Evolutionary conservation across 2,888 invertebrate genomes (phyloP), one percentile per base, ranked within the genome.

Genomic region (Cosmorhoe ocellata): DNA sequence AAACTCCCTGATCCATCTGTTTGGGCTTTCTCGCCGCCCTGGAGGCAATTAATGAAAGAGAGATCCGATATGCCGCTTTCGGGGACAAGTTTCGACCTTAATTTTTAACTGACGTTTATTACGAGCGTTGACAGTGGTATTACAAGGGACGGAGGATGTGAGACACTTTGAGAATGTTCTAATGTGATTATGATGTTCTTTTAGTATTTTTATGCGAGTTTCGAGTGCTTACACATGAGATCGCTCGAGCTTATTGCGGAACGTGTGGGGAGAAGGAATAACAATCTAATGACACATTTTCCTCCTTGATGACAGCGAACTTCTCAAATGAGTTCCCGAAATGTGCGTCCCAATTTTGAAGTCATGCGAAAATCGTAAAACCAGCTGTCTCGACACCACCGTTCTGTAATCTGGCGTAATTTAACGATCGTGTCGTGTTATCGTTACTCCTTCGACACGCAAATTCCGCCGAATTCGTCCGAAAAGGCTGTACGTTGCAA

Each of bases 41-140:
- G 61, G 58, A 66, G 74, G 79, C 80, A 83, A 85, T 83, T 84
- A 82, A 81, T 74, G 78, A 79, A 72, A 78, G 81, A 81, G 84
- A 83, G 73, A 71, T 69, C 72, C 67, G 74, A 81, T 80, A 76
- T 74, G 58, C 63, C 78, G 63, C 67, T 75, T 70, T 74, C 76
- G 67, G 78, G 81, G 82, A 76, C 78, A 76, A 77, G 70, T 76
- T 81, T 63, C 72, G 75, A 72, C 73, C 73, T 74, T 73, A 80
- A 82, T 84, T 88, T 88, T 86, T 89, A 88, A 88, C 88, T 88
- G 89, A 79, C 75, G 78, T 82, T 42, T 81, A 84, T 82, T 79
- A 78, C 79, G 65, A 71, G 71, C 77, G 83, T 76, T 81, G 85
- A 84, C 83, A 82, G 78, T 79, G 73, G 78, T 73, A 77, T 84